These are phyloP conservation scores for Mantis religiosa DNA, from an alignment of 2,888 invertebrate species.

Conservation along the genomic window DNA sequence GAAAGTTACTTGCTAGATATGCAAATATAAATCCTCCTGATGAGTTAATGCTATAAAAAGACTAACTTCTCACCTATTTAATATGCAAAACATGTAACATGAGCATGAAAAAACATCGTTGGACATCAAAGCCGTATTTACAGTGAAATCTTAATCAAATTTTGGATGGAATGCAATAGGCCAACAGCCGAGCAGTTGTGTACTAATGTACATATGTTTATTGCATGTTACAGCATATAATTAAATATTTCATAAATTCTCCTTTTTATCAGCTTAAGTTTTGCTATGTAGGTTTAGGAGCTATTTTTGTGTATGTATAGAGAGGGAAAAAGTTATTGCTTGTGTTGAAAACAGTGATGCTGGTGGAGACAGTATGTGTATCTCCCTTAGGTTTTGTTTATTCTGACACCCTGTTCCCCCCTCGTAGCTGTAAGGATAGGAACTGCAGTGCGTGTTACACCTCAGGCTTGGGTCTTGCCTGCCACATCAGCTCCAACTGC, in stretches of 20 bases:
- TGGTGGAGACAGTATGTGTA: constrained; percentile 23
- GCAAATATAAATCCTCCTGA: no score
- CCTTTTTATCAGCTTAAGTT: background rate
- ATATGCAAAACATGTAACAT: no score
- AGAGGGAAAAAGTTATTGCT: background rate
- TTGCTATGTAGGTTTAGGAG: background rate
- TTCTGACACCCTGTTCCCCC: constrained; percentile 19
- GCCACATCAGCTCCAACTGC: constrained; percentile 35
- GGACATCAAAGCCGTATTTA: no score
- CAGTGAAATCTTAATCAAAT: no score
- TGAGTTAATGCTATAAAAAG: no score
- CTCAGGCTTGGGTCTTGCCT: constrained; percentile 27
- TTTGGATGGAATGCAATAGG: no score
- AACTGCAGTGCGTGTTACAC: constrained; percentile 38
- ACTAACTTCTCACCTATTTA: no score
- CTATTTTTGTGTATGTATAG: background rate
- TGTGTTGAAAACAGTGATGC: constrained; percentile 15
- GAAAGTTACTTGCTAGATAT: no score
- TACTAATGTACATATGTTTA: background rate
- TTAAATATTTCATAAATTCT: no score
- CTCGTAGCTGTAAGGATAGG: constrained; percentile 38
- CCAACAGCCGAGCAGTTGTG: background rate
- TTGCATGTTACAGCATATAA: no score
- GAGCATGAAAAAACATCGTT: no score
- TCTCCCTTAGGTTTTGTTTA: constrained; percentile 5